phyloP scores from a whole-genome alignment of 2,888 invertebrate species.

The Pseudanteris insignis region DNA sequence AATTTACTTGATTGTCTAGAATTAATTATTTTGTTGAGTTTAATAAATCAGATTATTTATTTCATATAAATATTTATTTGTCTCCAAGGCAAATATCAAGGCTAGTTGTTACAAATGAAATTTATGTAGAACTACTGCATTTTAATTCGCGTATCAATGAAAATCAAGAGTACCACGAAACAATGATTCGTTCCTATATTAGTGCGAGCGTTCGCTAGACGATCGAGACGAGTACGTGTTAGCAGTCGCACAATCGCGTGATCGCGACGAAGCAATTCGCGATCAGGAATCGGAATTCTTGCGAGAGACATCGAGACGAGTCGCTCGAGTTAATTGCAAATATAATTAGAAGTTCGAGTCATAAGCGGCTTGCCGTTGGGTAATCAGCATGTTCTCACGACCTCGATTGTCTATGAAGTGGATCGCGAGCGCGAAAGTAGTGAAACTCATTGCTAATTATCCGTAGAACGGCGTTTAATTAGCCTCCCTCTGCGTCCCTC shows the following conservation, averaged over 20 bases:
- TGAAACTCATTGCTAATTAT: slow-evolving; percentile 58
- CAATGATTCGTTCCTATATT: slow-evolving; percentile 50
- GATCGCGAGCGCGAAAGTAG: slow-evolving; percentile 56
- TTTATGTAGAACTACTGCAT: too few species aligned
- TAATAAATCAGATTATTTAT: neutral
- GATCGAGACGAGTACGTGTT: slow-evolving; percentile 34
- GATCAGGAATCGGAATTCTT: slow-evolving; percentile 55
- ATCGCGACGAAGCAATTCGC: slow-evolving; percentile 49
- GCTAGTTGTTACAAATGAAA: too few species aligned
- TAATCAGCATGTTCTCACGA: slow-evolving; percentile 55
- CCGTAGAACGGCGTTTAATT: slow-evolving; percentile 55
- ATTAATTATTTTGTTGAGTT: neutral
- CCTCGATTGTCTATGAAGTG: slow-evolving; percentile 57
- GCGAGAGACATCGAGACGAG: slow-evolving; percentile 53
- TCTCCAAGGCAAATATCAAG: too few species aligned
- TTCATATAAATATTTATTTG: neutral
- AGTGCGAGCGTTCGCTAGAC: slow-evolving; percentile 44
- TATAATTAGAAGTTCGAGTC: slow-evolving; percentile 59
- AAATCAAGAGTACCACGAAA: too few species aligned
- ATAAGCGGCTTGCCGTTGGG: slow-evolving; percentile 50
- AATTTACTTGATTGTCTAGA: too few species aligned
- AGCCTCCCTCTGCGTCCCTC: slow-evolving; percentile 33
- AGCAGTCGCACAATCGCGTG: slow-evolving; percentile 5
- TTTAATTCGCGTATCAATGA: too few species aligned
- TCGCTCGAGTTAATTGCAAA: slow-evolving; percentile 57